Percentiles rank a stretch among this genome's conserved stretches.
These are phyloP conservation scores for Sebastes matsubarae DNA, from an alignment of 2,797 vertebrate species.

Conservation along the genomic window DNA sequence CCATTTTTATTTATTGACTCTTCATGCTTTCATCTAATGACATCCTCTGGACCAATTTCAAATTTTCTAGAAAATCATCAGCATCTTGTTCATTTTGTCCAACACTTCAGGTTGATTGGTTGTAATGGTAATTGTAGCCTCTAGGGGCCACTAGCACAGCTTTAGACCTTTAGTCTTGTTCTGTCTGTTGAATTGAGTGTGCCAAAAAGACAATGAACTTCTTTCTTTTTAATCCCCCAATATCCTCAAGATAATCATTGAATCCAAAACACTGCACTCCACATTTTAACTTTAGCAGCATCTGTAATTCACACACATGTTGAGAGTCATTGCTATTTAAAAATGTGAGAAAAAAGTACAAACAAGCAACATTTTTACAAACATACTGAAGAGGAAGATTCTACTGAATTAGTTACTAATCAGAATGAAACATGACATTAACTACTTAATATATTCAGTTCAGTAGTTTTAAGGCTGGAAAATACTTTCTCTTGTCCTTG, in stretches of 20 bases:
- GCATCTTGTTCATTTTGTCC: background rate
- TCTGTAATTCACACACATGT: background rate
- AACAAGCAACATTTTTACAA: background rate
- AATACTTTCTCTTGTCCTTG: too few relatives aligned
- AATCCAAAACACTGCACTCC: background rate
- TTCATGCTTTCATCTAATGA: too few relatives aligned
- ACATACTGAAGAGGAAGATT: too few relatives aligned
- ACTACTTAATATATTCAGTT: background rate
- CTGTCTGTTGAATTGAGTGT: background rate
- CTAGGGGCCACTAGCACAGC: background rate
- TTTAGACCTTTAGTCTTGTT: background rate
- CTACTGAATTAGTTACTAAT: background rate
- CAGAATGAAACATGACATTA: background rate
- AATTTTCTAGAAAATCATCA: background rate
- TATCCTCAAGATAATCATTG: background rate
- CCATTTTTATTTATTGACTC: too few relatives aligned
- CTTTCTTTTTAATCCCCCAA: background rate
- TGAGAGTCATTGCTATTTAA: background rate
- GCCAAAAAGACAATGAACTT: background rate
- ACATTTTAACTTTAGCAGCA: background rate
- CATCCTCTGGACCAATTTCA: background rate
- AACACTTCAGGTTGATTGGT: background rate
- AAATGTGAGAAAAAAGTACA: background rate
- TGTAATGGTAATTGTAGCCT: background rate
- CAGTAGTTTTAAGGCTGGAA: background rate